Conservation (phyloP, 1,140 invertebrate genomes). For the Octopus sinensis region DNA sequence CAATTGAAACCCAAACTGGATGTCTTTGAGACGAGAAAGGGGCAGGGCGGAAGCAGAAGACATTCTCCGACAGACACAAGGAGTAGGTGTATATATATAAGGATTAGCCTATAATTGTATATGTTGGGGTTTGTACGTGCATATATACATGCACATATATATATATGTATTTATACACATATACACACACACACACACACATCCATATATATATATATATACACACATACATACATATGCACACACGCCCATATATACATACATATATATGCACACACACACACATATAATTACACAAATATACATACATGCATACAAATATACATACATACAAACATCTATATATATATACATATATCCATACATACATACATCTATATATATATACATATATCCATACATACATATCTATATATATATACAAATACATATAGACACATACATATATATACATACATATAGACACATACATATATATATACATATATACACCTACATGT, state of each 20-base stretch:
- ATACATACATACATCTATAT: background rate
- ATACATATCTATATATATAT: slow-evolving; percentile 22
- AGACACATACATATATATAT: no score
- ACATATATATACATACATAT: slow-evolving; percentile 20
- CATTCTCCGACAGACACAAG: background rate
- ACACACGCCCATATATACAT: background rate
- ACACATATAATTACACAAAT: background rate
- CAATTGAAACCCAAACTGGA: background rate
- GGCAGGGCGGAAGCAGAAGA: background rate
- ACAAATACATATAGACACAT: slow-evolving; percentile 29
- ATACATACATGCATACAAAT: background rate
- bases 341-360: background rate
- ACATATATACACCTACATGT: no score
- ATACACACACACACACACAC: background rate
- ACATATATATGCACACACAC: background rate
- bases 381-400: background rate
- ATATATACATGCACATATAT: background rate
- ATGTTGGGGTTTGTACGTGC: background rate
- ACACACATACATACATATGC: background rate
- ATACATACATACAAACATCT: background rate
- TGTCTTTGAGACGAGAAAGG: background rate
- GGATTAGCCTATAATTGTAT: background rate
- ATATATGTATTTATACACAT: background rate
- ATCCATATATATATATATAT: background rate
- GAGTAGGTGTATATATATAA: background rate